Evolutionary conservation across 2,113 vertebrate species (phyloP), one percentile per base, ranked within the genome.

Genomic region (Bubalus kerabau): DNA sequence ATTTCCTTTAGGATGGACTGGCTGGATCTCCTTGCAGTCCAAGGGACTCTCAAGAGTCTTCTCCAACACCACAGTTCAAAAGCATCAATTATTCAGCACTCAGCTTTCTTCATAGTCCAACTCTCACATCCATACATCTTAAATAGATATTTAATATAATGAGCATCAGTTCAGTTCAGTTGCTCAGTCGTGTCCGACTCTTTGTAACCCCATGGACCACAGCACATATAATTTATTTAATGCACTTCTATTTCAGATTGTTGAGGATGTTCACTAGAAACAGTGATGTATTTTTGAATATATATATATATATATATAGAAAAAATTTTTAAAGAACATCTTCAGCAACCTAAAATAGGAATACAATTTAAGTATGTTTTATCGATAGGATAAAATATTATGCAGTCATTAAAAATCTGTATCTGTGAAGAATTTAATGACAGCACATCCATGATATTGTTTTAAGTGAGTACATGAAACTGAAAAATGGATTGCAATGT

Each of bases 381-480:
- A 81, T 81, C 5, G 6, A 82, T 43, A 87, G 26, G 7, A 80
- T 91, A 10, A 43, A 86, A 82, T 92, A n/a, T 84, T 62, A 85
- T 57, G 1, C 2, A 90, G 2, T 62, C 26, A 84, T 81, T 74
- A 67, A 80, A 84, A 96, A 23, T 17, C 80, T 67, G 8, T 40
- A 23, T 71, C 90, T 78, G 28, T 92, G 46, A 86, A 81, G 6
- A 89, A 80, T 48, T 86, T 82, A 90, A 78, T 91, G 50, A 54
- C 2, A 80, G n/a, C 30, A 36, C 82, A 2, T 86, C 54, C 13
- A 82, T 83, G 43, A 17, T 87, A 54, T 62, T 24, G 12, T 87
- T 87, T 80, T 91, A 76, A 46, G 7, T 90, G 15, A 83, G 87
- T 94, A 84, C 14, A 50, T 93, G 64, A 86, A 96, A 89, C 26